Evolutionary conservation across 2,797 vertebrate genomes (phyloP).

Genomic region (Limosa lapponica): DNA sequence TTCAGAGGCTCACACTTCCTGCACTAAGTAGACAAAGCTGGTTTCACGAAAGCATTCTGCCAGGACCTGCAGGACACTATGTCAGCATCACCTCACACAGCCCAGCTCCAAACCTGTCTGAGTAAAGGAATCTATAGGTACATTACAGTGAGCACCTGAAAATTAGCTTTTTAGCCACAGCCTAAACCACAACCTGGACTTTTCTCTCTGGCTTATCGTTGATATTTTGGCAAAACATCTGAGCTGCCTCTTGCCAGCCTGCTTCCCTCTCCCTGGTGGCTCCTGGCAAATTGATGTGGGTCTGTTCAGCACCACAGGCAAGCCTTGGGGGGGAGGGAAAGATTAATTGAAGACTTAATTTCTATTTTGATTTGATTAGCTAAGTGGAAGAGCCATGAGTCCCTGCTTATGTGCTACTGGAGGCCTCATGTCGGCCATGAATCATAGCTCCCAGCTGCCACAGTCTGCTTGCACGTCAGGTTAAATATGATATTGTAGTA

Average conservation of each 20-base stretch:
- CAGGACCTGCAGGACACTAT: not conserved
- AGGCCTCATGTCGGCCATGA: not conserved
- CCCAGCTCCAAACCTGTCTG: not conserved
- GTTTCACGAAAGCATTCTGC: not conserved
- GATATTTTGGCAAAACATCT: not conserved
- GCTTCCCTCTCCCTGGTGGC: not conserved
- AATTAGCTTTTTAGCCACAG: not conserved
- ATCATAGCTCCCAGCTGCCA: conserved; percentile 28
- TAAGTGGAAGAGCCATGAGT: not conserved
- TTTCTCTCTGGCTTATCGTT: not conserved
- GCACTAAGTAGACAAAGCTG: not conserved
- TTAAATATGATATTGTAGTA: not conserved
- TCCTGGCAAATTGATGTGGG: not conserved
- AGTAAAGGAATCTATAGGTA: not conserved
- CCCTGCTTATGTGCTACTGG: not conserved
- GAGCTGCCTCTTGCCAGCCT: not conserved
- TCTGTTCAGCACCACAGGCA: not conserved
- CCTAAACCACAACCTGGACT: not conserved
- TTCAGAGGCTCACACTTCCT: not conserved
- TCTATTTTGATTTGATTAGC: not conserved
- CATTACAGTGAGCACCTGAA: rapidly evolving
- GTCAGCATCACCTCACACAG: not conserved
- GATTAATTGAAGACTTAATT: conserved; percentile 36
- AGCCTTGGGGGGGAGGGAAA: not conserved
- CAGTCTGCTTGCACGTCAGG: not conserved